A percentile compares a stretch with the other conserved stretches of the same genome.
phyloP scores from a whole-genome alignment of 2,797 vertebrate genomes.

The Megalops cyprinoides region DNA sequence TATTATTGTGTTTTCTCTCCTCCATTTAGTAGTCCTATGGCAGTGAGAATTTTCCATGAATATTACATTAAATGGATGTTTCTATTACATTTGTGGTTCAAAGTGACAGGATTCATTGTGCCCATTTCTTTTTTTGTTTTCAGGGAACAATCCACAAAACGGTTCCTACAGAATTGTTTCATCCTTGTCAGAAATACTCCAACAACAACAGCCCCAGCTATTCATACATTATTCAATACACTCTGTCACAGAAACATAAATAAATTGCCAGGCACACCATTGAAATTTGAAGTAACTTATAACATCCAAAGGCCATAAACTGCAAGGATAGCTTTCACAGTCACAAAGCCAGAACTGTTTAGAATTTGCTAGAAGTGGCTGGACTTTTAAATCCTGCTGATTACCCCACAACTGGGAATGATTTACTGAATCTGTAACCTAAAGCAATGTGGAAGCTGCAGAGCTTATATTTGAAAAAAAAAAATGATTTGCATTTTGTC shows the following conservation, averaged over 20 bases:
- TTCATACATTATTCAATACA: slow-evolving; percentile 45
- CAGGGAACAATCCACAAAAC: slow-evolving; percentile 37
- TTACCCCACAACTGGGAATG: not conserved
- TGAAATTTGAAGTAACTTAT: slow-evolving; percentile 25
- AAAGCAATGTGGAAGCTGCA: not conserved
- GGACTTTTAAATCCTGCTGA: not conserved
- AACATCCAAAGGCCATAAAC: slow-evolving; percentile 18
- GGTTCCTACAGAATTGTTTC: slow-evolving; percentile 13
- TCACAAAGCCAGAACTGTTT: not conserved
- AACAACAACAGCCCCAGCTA: slow-evolving; percentile 29
- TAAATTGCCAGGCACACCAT: slow-evolving; percentile 22
- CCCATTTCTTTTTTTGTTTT: slow-evolving; percentile 30
- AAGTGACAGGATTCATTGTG: slow-evolving; percentile 43
- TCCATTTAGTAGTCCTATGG: slow-evolving; percentile 37
- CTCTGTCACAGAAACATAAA: slow-evolving; percentile 20
- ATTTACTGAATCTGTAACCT: not conserved
- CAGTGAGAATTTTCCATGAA: slow-evolving; percentile 27
- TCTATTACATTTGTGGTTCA: slow-evolving; percentile 39
- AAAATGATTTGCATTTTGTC: not conserved
- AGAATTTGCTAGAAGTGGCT: not conserved
- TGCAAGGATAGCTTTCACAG: not conserved
- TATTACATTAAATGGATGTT: slow-evolving; percentile 40
- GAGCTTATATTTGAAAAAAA: too few relatives aligned
- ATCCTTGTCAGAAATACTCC: slow-evolving; percentile 27
- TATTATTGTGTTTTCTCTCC: slow-evolving; percentile 29